Evolutionary conservation across 2,888 invertebrate genomes (phyloP).

Genomic region (Cryptocheilus praepositus): DNA sequence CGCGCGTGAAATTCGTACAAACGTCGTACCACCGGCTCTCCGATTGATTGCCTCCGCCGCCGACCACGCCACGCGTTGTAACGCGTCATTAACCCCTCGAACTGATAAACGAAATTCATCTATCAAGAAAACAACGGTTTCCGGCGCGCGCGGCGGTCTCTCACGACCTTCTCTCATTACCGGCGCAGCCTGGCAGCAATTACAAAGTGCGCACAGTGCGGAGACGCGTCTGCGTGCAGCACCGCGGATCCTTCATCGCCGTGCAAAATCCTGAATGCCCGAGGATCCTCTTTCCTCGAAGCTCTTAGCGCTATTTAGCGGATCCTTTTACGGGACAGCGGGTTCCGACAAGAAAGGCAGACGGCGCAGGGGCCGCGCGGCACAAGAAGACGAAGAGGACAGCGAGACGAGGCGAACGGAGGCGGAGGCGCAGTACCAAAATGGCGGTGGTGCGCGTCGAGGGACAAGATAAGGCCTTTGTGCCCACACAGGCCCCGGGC

Average conservation of each 20-base stretch:
- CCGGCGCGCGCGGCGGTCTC: slow-evolving; percentile 7
- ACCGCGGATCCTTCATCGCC: slow-evolving; percentile 12
- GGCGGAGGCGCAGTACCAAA: slow-evolving; percentile 60
- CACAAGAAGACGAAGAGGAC: slow-evolving; percentile 23
- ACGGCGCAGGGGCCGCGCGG: slow-evolving; percentile 25
- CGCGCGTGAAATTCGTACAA: no score
- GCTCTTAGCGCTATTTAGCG: slow-evolving; percentile 67
- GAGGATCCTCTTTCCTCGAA: slow-evolving; percentile 67
- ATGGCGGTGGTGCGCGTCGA: slow-evolving; percentile 56
- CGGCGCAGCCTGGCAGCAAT: slow-evolving; percentile 31
- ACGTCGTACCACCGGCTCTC: background rate
- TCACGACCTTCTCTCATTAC: slow-evolving; percentile 44
- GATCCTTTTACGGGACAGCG: slow-evolving; percentile 67
- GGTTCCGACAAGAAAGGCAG: slow-evolving; percentile 62
- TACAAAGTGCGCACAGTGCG: slow-evolving; percentile 39
- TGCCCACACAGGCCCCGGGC: slow-evolving; percentile 55
- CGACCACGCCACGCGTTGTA: no score
- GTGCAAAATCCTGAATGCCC: slow-evolving; percentile 59
- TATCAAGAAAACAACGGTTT: background rate
- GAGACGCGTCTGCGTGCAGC: no score
- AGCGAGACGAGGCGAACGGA: slow-evolving; percentile 24
- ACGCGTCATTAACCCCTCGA: no score
- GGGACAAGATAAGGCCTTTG: slow-evolving; percentile 71
- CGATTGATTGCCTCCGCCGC: no score
- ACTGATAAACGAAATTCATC: background rate